Evolutionary conservation across 2,113 vertebrate species (phyloP), one percentile per base, ranked within the genome.

Genomic region (Cyphotilapia sp.): DNA sequence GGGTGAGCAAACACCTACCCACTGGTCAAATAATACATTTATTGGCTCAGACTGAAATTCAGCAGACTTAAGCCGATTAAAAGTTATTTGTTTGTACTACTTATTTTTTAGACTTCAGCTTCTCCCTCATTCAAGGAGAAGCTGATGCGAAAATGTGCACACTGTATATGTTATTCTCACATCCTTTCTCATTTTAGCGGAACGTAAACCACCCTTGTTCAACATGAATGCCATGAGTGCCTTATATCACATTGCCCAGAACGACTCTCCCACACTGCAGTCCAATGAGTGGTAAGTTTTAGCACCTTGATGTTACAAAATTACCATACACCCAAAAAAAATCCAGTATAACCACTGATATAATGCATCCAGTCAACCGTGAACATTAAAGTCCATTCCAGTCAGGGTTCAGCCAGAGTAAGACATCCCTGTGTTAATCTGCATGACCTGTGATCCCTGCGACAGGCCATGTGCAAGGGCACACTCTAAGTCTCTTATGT

Each of bases 171-270:
- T 47, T 9, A 83, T 22, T 74, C 8, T 76, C 9, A 5, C 7
- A 29, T 92, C 27, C 82, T 81, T 66, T 74, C 85, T 90, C 89
- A 88, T 94, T 92, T 92, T 83, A 99, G 99, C 98, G 92, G 99
- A 99, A 93, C 98, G 99, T 94, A 99, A 99, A 94, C 99, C 99
- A 87, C 99, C 99, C 8, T 96, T 99, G 93, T 99, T 99, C 97
- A 99, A 99, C 97, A 99, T 99, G 99, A 99, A 99, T 74, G 99
- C 99, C 92, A 99, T 99, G 99, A 99, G 98, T 98, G 99, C 99
- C 97, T 99, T 99, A 97, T 99, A 99, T 97, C 99, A 99, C 96
- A 99, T 99, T 92, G 99, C 99, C 96, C 99, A 99, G 97, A 99
- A 99, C 9, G 98, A 99, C 93, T 99, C 99, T 87, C 99, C 99